phyloP scores from a whole-genome alignment of 1,140 invertebrate species.

The Wiebesia pumilae region DNA sequence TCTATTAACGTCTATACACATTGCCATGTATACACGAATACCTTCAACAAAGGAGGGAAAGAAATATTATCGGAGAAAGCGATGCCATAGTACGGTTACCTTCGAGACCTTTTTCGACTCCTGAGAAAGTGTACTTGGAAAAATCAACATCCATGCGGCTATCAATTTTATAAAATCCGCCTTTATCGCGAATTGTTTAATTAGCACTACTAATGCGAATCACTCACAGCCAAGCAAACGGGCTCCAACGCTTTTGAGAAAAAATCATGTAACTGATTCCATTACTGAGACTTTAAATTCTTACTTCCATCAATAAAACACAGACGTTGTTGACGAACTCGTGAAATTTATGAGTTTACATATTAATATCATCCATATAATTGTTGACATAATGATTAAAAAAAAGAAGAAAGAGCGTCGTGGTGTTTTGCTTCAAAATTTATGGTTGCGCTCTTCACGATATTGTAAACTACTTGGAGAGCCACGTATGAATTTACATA shows the following conservation, averaged over 20 bases:
- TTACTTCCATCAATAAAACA: neutral
- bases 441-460: neutral
- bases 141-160: no score
- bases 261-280: neutral
- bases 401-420: neutral
- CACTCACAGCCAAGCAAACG: neutral
- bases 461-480: neutral
- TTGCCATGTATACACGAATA: neutral
- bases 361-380: neutral
- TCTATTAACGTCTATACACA: neutral
- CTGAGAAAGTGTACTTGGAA: neutral
- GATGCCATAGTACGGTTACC: neutral
- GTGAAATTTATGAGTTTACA: neutral
- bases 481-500: no score
- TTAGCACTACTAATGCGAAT: neutral
- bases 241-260: neutral
- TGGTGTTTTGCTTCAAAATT: neutral
- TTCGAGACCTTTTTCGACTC: neutral
- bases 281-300: neutral
- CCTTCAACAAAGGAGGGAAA: neutral
- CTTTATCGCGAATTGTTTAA: neutral
- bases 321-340: neutral
- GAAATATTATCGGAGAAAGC: conserved; percentile 9
- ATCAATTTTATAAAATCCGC: neutral
- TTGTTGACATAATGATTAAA: no score